These are phyloP conservation scores for Bradypodion pumilum DNA, from an alignment of 2,797 vertebrate genomes.

Conservation along the genomic window DNA sequence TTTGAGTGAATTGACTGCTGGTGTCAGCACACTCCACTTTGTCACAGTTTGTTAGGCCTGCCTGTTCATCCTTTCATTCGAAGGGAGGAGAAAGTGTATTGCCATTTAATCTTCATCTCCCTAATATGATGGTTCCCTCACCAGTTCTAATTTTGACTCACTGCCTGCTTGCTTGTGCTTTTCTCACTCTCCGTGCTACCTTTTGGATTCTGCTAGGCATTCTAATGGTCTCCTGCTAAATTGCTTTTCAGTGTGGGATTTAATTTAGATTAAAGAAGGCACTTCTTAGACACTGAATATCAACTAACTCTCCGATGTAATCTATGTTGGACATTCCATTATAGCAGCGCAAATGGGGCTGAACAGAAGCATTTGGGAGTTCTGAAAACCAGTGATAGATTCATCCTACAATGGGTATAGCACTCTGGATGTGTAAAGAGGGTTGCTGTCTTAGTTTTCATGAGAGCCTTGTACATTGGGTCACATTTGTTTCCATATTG, in stretches of 20 bases:
- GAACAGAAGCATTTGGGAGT: slow-evolving; percentile 8
- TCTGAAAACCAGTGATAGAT: background rate
- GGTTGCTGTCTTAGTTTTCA: background rate
- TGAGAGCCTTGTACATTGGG: background rate
- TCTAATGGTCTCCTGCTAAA: slow-evolving; percentile 21
- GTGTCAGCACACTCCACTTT: slow-evolving; percentile 48
- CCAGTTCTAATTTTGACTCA: slow-evolving; percentile 6
- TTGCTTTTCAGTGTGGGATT: slow-evolving; percentile 44
- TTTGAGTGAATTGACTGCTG: slow-evolving; percentile 69
- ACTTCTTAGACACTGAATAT: slow-evolving; percentile 24
- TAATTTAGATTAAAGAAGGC: slow-evolving; percentile 48
- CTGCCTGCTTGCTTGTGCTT: background rate
- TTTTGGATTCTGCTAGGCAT: background rate
- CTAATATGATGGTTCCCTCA: background rate
- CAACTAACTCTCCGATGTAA: background rate
- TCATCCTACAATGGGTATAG: background rate
- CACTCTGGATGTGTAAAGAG: background rate
- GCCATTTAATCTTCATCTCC: slow-evolving; percentile 46
- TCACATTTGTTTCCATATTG: background rate
- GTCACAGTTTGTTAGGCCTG: slow-evolving; percentile 70
- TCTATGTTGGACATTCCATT: background rate
- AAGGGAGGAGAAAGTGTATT: slow-evolving; percentile 13
- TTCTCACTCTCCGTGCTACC: background rate
- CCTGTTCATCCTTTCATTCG: slow-evolving; percentile 28
- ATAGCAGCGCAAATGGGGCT: rapidly evolving